phyloP scores from a whole-genome alignment of 2,888 invertebrate species.

The Machimus atricapillus region DNA sequence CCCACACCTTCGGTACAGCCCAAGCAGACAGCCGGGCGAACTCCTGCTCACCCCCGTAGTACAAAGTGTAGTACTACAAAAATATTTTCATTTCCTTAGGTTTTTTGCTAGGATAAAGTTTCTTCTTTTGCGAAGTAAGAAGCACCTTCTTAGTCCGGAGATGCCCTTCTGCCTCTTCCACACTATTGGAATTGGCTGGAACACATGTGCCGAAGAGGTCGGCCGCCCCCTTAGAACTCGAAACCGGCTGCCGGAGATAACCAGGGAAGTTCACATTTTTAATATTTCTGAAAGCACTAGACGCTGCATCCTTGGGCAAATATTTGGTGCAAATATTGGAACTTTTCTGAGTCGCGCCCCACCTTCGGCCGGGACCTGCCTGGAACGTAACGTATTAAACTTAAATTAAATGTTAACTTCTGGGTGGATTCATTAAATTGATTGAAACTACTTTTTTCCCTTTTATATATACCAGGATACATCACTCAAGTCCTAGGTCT shows the following conservation, averaged over 20 bases:
- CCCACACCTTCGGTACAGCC: not conserved
- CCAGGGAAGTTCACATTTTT: slow-evolving; percentile 35
- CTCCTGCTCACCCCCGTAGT: not conserved
- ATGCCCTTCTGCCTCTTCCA: not conserved
- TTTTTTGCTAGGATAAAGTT: slow-evolving; percentile 21
- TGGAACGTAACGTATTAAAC: not conserved
- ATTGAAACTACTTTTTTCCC: slow-evolving; percentile 25
- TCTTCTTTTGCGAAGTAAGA: slow-evolving; percentile 4
- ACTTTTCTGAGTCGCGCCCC: slow-evolving; percentile 17
- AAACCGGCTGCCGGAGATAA: slow-evolving; percentile 32
- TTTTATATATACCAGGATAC: not conserved
- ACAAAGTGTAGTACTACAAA: slow-evolving; percentile 30
- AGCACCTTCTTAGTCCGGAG: slow-evolving; percentile 14
- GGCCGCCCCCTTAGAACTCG: not conserved
- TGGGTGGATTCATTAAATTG: slow-evolving; percentile 29
- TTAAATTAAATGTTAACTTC: slow-evolving; percentile 26
- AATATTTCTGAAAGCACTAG: slow-evolving; percentile 39
- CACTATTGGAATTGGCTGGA: slow-evolving; percentile 21
- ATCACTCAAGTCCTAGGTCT: not conserved
- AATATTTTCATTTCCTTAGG: slow-evolving; percentile 34
- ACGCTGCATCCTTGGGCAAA: slow-evolving; percentile 38
- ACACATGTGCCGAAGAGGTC: slow-evolving; percentile 31
- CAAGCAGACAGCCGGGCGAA: not conserved
- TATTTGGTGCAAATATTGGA: slow-evolving; percentile 39
- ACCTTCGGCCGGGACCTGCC: not conserved